Evolutionary conservation across 2,797 vertebrate species (phyloP).

Genomic region (Carapus acus): DNA sequence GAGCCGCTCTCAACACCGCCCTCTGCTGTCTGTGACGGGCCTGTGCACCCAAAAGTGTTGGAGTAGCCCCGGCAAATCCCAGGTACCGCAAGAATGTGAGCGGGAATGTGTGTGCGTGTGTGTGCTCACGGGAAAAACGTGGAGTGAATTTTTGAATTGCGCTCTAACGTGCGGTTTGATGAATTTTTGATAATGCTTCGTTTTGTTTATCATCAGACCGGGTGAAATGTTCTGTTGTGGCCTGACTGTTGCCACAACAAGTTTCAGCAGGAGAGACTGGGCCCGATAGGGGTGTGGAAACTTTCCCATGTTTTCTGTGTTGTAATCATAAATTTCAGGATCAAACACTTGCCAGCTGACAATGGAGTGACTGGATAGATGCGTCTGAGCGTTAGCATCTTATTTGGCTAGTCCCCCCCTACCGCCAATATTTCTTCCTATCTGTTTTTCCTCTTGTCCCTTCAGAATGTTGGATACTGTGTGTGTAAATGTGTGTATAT

Average conservation of each 20-base stretch:
- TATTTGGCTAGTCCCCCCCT: too few species aligned
- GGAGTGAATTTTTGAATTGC: too few species aligned
- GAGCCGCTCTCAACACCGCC: conserved; percentile 54
- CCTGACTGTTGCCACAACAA: conserved; percentile 28
- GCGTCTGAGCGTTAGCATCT: too few species aligned
- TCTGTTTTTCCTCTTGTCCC: too few species aligned
- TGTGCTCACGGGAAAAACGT: background rate
- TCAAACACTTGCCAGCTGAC: too few species aligned
- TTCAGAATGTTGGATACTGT: too few species aligned
- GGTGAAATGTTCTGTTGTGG: background rate
- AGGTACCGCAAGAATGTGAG: conserved; percentile 5
- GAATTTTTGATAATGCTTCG: background rate
- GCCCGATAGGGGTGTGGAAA: conserved; percentile 5
- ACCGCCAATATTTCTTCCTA: too few species aligned
- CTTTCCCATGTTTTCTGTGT: background rate
- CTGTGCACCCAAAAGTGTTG: conserved; percentile 32
- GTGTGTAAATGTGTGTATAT: too few species aligned
- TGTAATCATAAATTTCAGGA: too few species aligned
- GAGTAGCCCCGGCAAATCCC: conserved; percentile 1
- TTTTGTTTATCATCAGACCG: background rate
- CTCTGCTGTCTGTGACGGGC: conserved; percentile 57
- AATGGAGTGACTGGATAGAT: too few species aligned
- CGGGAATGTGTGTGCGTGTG: background rate
- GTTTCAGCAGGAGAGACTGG: background rate
- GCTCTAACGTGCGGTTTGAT: background rate